Evolutionary conservation across 2,888 invertebrate species (phyloP).

Genomic region (Eilema sororculum): DNA sequence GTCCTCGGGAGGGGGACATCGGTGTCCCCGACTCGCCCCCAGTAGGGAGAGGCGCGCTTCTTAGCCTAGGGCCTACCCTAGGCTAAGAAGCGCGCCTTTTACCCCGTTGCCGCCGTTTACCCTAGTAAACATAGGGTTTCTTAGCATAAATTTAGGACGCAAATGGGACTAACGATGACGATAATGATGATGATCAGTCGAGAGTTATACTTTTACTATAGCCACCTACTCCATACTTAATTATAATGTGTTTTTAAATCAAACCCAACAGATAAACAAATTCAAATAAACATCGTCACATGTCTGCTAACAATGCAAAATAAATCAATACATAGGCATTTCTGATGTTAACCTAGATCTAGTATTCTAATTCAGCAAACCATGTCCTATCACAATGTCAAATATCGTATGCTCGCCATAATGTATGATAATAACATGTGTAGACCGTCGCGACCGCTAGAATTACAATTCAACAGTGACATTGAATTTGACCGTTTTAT

Average conservation of each 20-base stretch:
- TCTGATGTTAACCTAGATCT: constrained; percentile 26
- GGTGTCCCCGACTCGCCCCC: no score
- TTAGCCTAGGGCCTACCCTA: no score
- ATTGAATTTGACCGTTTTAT: constrained; percentile 16
- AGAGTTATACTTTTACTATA: background rate
- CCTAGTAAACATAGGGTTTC: no score
- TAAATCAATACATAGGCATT: constrained; percentile 15
- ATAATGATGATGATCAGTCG: background rate
- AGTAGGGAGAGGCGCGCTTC: no score
- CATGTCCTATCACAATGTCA: constrained; percentile 45
- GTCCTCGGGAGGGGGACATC: no score
- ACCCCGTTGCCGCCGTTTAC: no score
- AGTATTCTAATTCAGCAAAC: constrained; percentile 33
- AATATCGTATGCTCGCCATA: constrained; percentile 20
- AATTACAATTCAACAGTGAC: constrained; percentile 24
- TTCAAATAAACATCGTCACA: background rate
- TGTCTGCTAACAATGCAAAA: constrained; percentile 13
- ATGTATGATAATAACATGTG: constrained; percentile 31
- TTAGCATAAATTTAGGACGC: no score
- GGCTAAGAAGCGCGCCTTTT: no score
- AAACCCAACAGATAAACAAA: constrained; percentile 1
- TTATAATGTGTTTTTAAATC: background rate
- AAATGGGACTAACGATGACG: background rate
- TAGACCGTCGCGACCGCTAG: constrained; percentile 16
- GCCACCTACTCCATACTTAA: background rate